phyloP scores from a whole-genome alignment of 64 coral and sea anemone species.

The Montipora cactus region DNA sequence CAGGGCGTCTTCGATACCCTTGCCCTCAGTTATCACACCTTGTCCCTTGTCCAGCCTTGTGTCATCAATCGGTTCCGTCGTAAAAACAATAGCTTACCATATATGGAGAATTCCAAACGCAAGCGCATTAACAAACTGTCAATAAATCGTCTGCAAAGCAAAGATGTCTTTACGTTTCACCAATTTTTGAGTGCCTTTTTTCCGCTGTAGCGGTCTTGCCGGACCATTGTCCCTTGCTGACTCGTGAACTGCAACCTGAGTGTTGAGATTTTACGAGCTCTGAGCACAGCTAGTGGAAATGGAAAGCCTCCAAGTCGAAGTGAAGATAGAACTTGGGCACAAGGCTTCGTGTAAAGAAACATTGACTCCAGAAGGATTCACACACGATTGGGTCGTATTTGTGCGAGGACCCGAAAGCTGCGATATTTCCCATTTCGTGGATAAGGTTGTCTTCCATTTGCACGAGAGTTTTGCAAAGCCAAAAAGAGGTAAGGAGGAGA shows the following conservation, averaged over 20 bases:
- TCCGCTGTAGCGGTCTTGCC: not conserved
- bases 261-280: constrained; percentile 52
- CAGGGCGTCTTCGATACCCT: too few species aligned
- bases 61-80: too few species aligned
- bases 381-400: constrained; percentile 96
- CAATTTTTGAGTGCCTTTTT: constrained; percentile 9
- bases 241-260: constrained; percentile 33
- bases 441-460: constrained; percentile 96
- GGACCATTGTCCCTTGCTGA: not conserved
- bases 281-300: constrained; percentile 13
- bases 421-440: constrained; percentile 99
- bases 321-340: constrained; percentile 97
- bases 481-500: constrained; percentile 79
- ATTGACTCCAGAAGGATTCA: constrained; percentile 89
- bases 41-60: too few species aligned
- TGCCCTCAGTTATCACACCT: too few species aligned
- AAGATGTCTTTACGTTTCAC: not conserved
- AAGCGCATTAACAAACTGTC: constrained; percentile 31
- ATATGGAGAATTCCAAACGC: constrained; percentile 9
- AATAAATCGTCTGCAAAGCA: not conserved
- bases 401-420: constrained; percentile 87
- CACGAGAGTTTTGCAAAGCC: constrained; percentile 95
- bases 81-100: constrained; percentile 21
- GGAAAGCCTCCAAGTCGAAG: constrained; percentile 75
- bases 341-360: constrained; percentile 90